Base-by-base conservation (phyloP, 1,140 invertebrate species). In the Leptopilina clavipes region DNA sequence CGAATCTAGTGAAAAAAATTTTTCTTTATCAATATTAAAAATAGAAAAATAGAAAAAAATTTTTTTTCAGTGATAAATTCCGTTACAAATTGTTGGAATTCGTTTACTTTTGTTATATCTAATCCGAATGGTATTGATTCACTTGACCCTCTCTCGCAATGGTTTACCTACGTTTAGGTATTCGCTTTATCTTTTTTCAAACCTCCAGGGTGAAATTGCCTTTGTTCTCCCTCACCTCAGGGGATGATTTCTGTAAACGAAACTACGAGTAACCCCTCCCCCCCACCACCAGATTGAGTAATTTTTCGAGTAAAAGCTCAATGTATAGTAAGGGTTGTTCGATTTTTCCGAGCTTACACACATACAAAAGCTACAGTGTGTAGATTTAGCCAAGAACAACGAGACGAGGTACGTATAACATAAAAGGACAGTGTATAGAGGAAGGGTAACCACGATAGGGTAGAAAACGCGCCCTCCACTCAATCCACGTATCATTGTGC, bases 401-500 rank as follows among this genome's bases (percentile, higher is more conserved):
- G 31, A n/a, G n/a, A 75, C 43, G 65, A 70, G 48, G 44, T 70
- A 70, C 74, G 5, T 31, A 31, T 31, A 31, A 31, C 25, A 75
- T 19, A 45, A 70, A 75, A 75, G 74, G 74, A 31, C 74, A 74
- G 37, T 43, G 73, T 40, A 40, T 40, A 65, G 65, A 75, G 65
- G 70, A 70, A 75, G 48, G 75, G 31, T 44, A 71, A 76, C 75
- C 52, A 45, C 48, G 52, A 75, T 76, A 77, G 80, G 81, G 81
- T 78, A 72, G 45, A 65, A 43, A 71, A 70, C 37, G 37, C 37
- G 37, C 75, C 19, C 77, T 78, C 76, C 71, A 65, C 54, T 74
- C 74, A 76, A 79, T 81, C 76, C 76, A 74, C 77, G 81, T 83
- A 83, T 81, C 81, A 76, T 76, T 79, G 73, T 77, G 78, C 78